These are phyloP conservation scores for Aphidius ervi DNA, from an alignment of 1,140 invertebrate genomes.

Conservation along the genomic window DNA sequence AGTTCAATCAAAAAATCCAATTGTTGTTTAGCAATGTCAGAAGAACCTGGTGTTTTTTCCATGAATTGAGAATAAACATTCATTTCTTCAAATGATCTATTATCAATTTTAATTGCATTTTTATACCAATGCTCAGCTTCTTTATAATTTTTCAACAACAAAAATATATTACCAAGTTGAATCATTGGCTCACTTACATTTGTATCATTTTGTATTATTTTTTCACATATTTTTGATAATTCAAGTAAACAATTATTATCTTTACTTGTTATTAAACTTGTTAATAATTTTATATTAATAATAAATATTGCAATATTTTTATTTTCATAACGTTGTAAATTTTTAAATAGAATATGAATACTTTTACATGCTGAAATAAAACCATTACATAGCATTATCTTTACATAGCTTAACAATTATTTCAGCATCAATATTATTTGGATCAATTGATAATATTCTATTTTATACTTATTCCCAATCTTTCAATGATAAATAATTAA, in stretches of 20 bases:
- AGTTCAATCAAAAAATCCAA: constrained; percentile 83
- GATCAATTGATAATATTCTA: constrained; percentile 67
- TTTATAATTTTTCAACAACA: constrained; percentile 66
- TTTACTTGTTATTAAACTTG: constrained; percentile 67
- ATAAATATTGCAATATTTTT: constrained; percentile 70
- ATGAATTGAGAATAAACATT: constrained; percentile 74
- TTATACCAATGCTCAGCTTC: constrained; percentile 78
- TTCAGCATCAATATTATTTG: constrained; percentile 73
- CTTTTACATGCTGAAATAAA: constrained; percentile 65
- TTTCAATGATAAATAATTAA: constrained; percentile 72
- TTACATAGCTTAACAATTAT: constrained; percentile 71
- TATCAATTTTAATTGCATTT: constrained; percentile 76
- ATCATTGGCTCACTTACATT: constrained; percentile 66
- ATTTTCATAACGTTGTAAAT: constrained; percentile 69
- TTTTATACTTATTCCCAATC: constrained; percentile 83
- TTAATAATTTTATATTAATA: constrained; percentile 70
- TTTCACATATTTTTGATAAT: constrained; percentile 69
- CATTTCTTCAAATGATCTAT: constrained; percentile 73
- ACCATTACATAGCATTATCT: constrained; percentile 73
- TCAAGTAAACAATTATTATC: constrained; percentile 68
- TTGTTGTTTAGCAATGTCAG: constrained; percentile 74
- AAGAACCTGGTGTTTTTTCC: constrained; percentile 52
- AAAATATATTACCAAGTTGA: constrained; percentile 79
- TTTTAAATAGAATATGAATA: constrained; percentile 64
- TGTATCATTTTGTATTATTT: constrained; percentile 68